phyloP scores from a whole-genome alignment of 2,888 invertebrate species.

The Scaptomyza caliginosa region DNA sequence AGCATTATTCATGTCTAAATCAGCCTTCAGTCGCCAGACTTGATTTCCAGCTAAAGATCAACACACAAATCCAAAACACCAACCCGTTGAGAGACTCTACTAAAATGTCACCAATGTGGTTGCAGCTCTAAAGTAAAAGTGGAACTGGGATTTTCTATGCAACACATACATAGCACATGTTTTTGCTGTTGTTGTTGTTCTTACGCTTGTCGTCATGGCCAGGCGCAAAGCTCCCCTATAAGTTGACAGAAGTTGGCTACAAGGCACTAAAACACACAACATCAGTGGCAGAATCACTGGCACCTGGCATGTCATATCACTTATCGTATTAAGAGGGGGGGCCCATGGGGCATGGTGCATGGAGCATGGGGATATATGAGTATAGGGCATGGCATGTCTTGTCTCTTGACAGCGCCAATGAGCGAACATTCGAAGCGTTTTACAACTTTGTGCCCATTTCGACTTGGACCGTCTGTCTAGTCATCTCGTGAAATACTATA shows the following conservation, averaged over 20 bases:
- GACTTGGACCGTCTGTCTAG: constrained; percentile 35
- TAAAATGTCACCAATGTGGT: constrained; percentile 59
- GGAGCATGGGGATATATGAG: constrained; percentile 28
- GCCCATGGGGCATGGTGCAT: constrained; percentile 18
- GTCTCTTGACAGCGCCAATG: constrained; percentile 83
- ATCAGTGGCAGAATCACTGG: constrained; percentile 66
- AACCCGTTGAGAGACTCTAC: constrained; percentile 46
- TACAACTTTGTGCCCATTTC: constrained; percentile 83
- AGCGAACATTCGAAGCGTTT: constrained; percentile 83
- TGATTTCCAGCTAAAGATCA: constrained; percentile 70
- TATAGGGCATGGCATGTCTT: constrained; percentile 52
- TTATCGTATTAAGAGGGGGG: constrained; percentile 43
- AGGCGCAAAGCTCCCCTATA: constrained; percentile 67
- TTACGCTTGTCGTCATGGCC: constrained; percentile 68
- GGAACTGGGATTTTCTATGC: constrained; percentile 47
- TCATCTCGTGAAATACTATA: constrained; percentile 72
- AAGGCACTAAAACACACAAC: constrained; percentile 44
- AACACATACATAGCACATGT: constrained; percentile 41
- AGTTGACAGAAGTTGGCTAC: constrained; percentile 66
- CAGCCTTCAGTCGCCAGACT: neutral
- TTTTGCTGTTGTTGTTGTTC: constrained; percentile 29
- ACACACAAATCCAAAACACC: constrained; percentile 27
- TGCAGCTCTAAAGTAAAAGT: constrained; percentile 6
- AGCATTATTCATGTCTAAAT: constrained; percentile 33
- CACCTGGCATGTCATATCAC: constrained; percentile 84